Base-by-base conservation (phyloP, 2,113 vertebrate genomes). In the Semicossyphus pulcher region DNA sequence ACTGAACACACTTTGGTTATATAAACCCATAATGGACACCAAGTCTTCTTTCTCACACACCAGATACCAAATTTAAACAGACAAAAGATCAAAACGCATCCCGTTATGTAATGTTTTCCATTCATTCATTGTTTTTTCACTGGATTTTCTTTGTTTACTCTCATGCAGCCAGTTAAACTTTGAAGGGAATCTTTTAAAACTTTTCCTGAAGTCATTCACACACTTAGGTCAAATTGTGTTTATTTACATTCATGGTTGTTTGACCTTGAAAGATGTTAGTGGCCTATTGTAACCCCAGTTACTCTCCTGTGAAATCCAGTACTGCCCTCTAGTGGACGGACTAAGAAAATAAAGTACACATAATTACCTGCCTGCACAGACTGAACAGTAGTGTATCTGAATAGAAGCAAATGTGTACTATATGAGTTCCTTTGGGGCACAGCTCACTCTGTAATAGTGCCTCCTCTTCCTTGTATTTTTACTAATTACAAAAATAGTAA, bases 301-400 rank as follows among this genome's bases (percentile, higher is more conserved):
- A 5, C 9, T 29, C 32, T 52, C 8, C 37, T 63, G n/a, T 60
- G 21, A 66, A 70, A 47, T 44, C 21, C 48, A 75, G n/a, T 37
- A 73, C 36, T 61, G 3, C 61, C 83, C 72, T 74, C 90, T 76
- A 51, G 69, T 74, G 90, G 87, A 61, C 9, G 1, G 2, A 52
- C 0, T 4, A 10, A 34, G 16, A 18, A 15, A 4, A 45, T 2
- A 12, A 5, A 23, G 15, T 32, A 18, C 15, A 20, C 3, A 31
- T 59, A 41, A 42, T 20, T 2, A 8, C 16, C 16, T 53, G 28
- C 51, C 18, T 29, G 49, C 9, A 32, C 18, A 12, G 18, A 5
- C 16, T 20, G 10, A 23, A 37, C 11, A 26, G 16, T 7, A 11
- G 16, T 26, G 20, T 32, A 7, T 58, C 0, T 23, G 7, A 8